Base-by-base conservation (phyloP, 1,140 invertebrate species). In the Onthophagus taurus region DNA sequence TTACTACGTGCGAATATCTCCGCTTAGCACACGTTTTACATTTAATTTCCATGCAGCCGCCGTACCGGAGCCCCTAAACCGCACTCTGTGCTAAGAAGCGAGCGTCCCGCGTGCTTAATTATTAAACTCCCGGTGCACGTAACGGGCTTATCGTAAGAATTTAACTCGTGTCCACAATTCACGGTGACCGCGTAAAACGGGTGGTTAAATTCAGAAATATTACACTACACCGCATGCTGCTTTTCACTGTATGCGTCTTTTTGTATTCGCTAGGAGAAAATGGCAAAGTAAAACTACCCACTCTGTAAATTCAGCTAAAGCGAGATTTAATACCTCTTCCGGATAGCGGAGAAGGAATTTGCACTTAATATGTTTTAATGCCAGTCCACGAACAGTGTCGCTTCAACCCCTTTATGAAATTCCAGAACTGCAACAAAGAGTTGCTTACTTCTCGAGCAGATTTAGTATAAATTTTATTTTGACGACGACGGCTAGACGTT, bases 91-190 rank as follows among this genome's bases (percentile, higher is more conserved):
- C 6, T 7, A 26, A 26, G 6, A 26, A n/a, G 6, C n/a, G 23
- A 7, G 18, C 35, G 13, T 2, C 7, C 12, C 17, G n/a, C 23
- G 12, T 2, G 16, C 21, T 41, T 41, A 41, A 41, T 41, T 41
- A 41, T 37, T 41, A 41, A 41, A 26, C 21, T 24, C 13, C 11
- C 5, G 11, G 23, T 13, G 23, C 24, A 17, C 14, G 24, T 37
- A 37, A 37, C 14, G 16, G 23, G 38, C 24, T 41, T 41, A 41
- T 26, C 38, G 38, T 41, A 41, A 41, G 38, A 41, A 41, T 41
- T 41, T 23, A 19, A 13, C 16, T 17, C 38, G 24, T 24, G 16
- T 24, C 24, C 12, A 23, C 14, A n/a, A 36, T 2, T 1, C 11
- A 23, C 20, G 8, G 19, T 9, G 12, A 13, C 11, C 16, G 24